Evolutionary conservation across 37 sponge, comb jelly and placozoan genomes (phyloP), one percentile per base, ranked within the genome.

Genomic region (Eunapius fragilis): DNA sequence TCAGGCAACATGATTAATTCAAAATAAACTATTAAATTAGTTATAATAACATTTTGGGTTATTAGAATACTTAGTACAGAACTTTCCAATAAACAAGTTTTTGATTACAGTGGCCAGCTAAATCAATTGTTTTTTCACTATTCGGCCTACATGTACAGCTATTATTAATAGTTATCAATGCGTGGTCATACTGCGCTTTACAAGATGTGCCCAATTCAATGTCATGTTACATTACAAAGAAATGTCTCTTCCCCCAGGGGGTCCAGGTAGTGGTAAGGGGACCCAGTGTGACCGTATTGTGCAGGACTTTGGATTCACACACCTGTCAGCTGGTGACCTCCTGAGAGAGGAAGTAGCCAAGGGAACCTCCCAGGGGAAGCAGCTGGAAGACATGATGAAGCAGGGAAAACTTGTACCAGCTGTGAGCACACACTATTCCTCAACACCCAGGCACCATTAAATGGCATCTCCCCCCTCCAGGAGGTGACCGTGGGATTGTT

Each of bases 191-290:
- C n/a, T n/a, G n/a, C n/a, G n/a, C n/a, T n/a, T n/a, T n/a, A n/a
- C n/a, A n/a, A n/a, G n/a, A n/a, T n/a, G n/a, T n/a, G n/a, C n/a
- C n/a, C n/a, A n/a, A n/a, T n/a, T n/a, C n/a, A n/a, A n/a, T n/a
- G n/a, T n/a, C n/a, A n/a, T n/a, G n/a, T n/a, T n/a, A n/a, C n/a
- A n/a, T n/a, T n/a, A n/a, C n/a, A n/a, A n/a, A n/a, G n/a, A n/a
- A n/a, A n/a, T n/a, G n/a, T n/a, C n/a, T n/a, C n/a, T 25, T 76
- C 31, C 23, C 48, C 13, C 72, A 93, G 96, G 96, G 73, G 97
- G 97, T 67, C 97, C 97, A 27, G 97, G 97, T 0, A 80, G 89
- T 86, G 97, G 97, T 17, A 96, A 96, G 81, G 97, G 97, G 0
- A 96, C 97, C 1, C 92, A 91, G 74, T 96, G 97, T 77, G 83